Evolutionary conservation across 2,888 invertebrate genomes (phyloP).

Genomic region (Apamea sordens): DNA sequence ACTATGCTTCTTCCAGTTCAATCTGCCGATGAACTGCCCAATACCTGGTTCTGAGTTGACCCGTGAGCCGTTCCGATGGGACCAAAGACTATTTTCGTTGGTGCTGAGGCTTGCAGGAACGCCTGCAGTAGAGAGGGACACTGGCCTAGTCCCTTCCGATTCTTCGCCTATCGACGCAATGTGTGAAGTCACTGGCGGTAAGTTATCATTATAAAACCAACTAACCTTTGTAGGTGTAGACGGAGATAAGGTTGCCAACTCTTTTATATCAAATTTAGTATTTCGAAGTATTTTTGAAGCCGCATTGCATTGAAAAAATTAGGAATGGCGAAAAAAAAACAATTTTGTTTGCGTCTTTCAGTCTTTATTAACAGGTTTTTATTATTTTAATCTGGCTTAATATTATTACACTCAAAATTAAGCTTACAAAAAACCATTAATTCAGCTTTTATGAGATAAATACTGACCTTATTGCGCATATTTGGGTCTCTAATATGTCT

Average conservation of each 20-base stretch:
- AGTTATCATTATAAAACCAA: conserved; percentile 57
- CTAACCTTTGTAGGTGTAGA: not conserved
- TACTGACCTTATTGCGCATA: not conserved
- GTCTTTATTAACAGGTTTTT: not conserved
- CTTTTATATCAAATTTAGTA: no score
- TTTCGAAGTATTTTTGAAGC: no score
- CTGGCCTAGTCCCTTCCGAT: conserved; percentile 97
- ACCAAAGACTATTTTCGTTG: conserved; percentile 98
- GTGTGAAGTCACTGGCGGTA: conserved; percentile 99
- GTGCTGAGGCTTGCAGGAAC: conserved; percentile 98
- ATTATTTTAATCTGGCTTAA: not conserved
- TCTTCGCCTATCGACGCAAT: conserved; percentile 98
- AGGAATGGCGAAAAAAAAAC: not conserved
- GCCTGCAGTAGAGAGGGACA: conserved; percentile 96
- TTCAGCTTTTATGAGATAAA: not conserved
- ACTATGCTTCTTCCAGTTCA: conserved; percentile 90
- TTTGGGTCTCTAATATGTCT: not conserved
- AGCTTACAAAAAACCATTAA: not conserved
- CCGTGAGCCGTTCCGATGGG: conserved; percentile 99
- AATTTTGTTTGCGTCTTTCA: not conserved
- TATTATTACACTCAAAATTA: not conserved
- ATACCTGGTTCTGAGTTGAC: conserved; percentile 99
- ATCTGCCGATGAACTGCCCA: conserved; percentile 97
- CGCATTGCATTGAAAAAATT: not conserved
- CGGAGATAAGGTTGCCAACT: no score